phyloP scores from a whole-genome alignment of 2,113 vertebrate species.

The Tretioscincus oriximinensis region DNA sequence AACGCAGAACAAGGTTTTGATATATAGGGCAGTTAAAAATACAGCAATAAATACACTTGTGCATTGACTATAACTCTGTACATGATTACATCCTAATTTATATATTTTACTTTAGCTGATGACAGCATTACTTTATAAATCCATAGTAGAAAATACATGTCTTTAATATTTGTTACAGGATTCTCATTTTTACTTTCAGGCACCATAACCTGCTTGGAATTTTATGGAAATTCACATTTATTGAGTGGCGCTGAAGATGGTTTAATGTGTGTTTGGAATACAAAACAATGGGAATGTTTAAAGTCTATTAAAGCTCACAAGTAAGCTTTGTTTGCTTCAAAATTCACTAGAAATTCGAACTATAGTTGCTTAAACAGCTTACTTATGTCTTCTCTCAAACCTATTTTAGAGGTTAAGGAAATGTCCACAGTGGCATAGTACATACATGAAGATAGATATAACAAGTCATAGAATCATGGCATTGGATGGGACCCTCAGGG shows the following conservation, averaged over 20 bases:
- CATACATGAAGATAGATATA: background rate
- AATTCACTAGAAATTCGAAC: background rate
- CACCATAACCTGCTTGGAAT: conserved; percentile 90
- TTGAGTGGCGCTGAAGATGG: conserved; percentile 94
- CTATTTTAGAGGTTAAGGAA: background rate
- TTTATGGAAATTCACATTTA: conserved; percentile 85
- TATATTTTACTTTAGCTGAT: background rate
- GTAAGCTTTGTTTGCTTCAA: conserved; percentile 70
- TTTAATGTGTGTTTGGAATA: conserved; percentile 91
- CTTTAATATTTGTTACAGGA: background rate
- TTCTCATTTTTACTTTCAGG: conserved; percentile 69
- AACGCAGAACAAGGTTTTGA: too few species aligned
- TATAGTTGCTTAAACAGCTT: accelerated
- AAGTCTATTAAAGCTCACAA: conserved; percentile 93
- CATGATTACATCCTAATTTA: background rate
- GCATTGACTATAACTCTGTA: background rate
- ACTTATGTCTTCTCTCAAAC: background rate
- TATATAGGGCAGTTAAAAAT: too few species aligned
- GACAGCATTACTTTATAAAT: background rate
- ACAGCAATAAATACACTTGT: background rate
- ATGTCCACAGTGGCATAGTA: background rate
- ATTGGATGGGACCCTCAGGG: too few species aligned
- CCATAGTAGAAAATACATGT: background rate
- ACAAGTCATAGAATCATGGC: too few species aligned
- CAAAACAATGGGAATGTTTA: conserved; percentile 93